A percentile compares a stretch with the other conserved stretches of the same genome.
Conservation (phyloP, 2,888 invertebrate species). For the Rutpela maculata region DNA sequence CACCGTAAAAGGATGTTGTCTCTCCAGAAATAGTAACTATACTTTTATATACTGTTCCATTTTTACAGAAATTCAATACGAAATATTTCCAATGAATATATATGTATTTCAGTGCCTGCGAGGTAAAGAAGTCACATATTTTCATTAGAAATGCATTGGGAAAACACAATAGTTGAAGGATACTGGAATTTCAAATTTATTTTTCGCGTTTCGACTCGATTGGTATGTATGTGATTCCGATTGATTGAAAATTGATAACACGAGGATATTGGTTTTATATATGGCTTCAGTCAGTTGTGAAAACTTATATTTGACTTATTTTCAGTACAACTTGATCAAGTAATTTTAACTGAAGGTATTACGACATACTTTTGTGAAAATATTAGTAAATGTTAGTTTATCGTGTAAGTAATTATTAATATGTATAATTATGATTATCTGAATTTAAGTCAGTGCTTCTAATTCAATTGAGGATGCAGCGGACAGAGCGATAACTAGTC, state of each 20-base stretch:
- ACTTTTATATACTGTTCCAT: slow-evolving; percentile 44
- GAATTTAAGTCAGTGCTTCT: no score
- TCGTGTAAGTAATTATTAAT: no score
- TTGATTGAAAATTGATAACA: slow-evolving; percentile 65
- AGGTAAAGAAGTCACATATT: slow-evolving; percentile 56
- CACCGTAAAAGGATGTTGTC: not conserved
- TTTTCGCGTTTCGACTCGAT: slow-evolving; percentile 57
- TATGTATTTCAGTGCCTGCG: slow-evolving; percentile 59
- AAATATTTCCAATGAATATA: slow-evolving; percentile 62
- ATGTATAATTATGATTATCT: no score
- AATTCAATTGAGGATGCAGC: no score
- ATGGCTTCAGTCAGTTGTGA: slow-evolving; percentile 40
- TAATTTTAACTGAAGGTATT: not conserved
- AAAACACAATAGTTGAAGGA: slow-evolving; percentile 59
- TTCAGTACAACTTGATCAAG: slow-evolving; percentile 14
- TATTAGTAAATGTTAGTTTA: no score
- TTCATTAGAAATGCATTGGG: slow-evolving; percentile 62
- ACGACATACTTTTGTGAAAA: no score
- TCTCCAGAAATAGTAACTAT: not conserved
- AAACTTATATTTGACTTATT: slow-evolving; percentile 22
- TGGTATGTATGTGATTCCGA: slow-evolving; percentile 66
- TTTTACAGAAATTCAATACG: slow-evolving; percentile 53
- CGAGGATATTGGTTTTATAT: slow-evolving; percentile 56
- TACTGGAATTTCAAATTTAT: slow-evolving; percentile 56
- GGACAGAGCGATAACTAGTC: no score